Evolutionary conservation across 2,113 vertebrate genomes (phyloP), one percentile per base, ranked within the genome.

Genomic region (Odocoileus hemionus): DNA sequence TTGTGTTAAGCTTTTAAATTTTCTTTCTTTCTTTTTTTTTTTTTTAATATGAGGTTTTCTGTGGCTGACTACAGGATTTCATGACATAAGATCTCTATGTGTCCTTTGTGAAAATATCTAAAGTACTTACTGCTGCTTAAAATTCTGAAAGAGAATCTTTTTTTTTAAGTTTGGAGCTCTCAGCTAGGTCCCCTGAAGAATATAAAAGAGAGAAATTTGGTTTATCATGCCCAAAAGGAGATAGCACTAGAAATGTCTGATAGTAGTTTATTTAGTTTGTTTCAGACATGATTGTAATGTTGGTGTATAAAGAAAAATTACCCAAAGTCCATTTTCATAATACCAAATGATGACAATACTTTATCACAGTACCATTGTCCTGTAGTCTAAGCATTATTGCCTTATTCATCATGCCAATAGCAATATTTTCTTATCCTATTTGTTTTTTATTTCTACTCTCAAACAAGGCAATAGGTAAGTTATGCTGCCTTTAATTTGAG

Each of bases 291-390:
- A 86, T 60, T 95, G 28, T 74, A 93, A 86, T 39, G 7, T 85
- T 70, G 16, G 33, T 74, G 1, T 61, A 86, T 79, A 74, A 90
- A 74, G 80, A 86, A 89, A 89, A 95, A 94, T 95, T 64, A 93
- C 45, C 45, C 54, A 17, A 89, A 97, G 58, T 47, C 39, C 19
- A 86, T 97, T 93, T 97, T 96, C 84, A 74, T 89, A 86, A 89
- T 58, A 83, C 28, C 60, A 91, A 39, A n/a, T 89, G 83, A 97
- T 84, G 79, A 82, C 55, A 83, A 7, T 52, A 45, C 50, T 97
- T 96, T 88, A 88, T 95, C 91, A 89, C 12, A 58, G 50, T 33
- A 33, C 54, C 2, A 11, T 79, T 88, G 26, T 90, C 67, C 52
- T 79, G 16, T 26, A 91, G 19, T 47, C 80, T 70, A 47, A 83